Evolutionary conservation across 2,113 vertebrate species (phyloP).

Genomic region (Syngnathus floridae): DNA sequence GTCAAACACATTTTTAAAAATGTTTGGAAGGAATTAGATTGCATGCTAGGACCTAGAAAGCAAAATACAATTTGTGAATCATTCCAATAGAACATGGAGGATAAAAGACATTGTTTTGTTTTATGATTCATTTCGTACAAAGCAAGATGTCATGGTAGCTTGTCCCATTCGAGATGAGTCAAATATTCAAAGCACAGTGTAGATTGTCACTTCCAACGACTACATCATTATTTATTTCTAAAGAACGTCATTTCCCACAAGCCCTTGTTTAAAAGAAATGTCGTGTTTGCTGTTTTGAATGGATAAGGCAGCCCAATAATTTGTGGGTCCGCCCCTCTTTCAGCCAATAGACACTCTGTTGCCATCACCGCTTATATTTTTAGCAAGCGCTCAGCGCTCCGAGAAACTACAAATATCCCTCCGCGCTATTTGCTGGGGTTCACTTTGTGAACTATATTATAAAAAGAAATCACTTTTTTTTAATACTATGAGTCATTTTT

Average conservation of each 20-base stretch:
- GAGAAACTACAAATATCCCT: slow-evolving; percentile 51
- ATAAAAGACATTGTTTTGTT: not conserved
- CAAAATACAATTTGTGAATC: not conserved
- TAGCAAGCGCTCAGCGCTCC: slow-evolving; percentile 66
- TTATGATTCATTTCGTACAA: not conserved
- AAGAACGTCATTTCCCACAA: slow-evolving; percentile 75
- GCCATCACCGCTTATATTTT: slow-evolving; percentile 88
- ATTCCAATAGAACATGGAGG: not conserved
- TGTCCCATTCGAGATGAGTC: not conserved
- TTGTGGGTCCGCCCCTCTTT: slow-evolving; percentile 21
- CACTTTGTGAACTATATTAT: not conserved
- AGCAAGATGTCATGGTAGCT: not conserved
- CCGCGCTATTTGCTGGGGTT: slow-evolving; percentile 32
- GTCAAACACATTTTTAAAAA: no score
- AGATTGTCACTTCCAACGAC: not conserved
- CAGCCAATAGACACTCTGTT: slow-evolving; percentile 85
- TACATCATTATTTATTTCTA: not conserved
- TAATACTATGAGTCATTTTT: not conserved
- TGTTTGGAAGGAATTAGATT: no score
- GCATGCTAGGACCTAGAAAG: no score
- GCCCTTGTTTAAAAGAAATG: slow-evolving; percentile 16
- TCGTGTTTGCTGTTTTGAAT: slow-evolving; percentile 41
- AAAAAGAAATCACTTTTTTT: not conserved
- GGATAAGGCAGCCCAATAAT: slow-evolving; percentile 48
- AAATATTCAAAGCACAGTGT: not conserved